Conservation (phyloP, 2,113 vertebrate genomes). For the Picathartes gymnocephalus region DNA sequence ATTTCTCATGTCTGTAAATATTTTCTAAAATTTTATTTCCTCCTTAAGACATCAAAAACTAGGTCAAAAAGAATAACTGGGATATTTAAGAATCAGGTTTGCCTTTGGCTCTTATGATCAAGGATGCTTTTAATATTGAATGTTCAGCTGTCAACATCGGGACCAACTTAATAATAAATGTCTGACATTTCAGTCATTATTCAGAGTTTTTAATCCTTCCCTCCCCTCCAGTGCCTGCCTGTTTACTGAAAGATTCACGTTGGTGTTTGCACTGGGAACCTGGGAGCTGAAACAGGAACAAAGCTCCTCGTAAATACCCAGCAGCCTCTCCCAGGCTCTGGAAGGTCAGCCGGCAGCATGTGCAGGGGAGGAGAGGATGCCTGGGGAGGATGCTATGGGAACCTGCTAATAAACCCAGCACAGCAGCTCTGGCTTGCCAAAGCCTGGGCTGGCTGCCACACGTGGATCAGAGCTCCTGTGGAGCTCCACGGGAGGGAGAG, state of each 20-base stretch:
- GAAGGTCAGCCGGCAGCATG: not conserved
- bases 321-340: not conserved
- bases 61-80: conserved; percentile 20
- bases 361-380: not conserved
- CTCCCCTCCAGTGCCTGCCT: not conserved
- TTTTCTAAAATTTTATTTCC: not conserved
- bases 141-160: conserved; percentile 14
- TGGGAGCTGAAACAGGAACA: not conserved
- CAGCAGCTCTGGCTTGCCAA: not conserved
- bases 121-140: conserved; percentile 28
- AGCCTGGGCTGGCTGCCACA: not conserved
- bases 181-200: conserved; percentile 28
- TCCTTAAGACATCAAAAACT: conserved; percentile 23
- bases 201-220: not conserved
- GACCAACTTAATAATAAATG: conserved; percentile 19
- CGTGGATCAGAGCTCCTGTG: not conserved
- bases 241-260: not conserved
- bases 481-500: not conserved
- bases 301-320: not conserved
- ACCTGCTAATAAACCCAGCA: not conserved
- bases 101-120: conserved; percentile 47
- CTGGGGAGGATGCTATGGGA: not conserved
- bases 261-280: not conserved
- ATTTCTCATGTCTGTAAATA: not conserved
- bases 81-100: conserved; percentile 26